These are phyloP conservation scores for Poecile atricapillus DNA, from an alignment of 2,113 vertebrate species.

Conservation along the genomic window DNA sequence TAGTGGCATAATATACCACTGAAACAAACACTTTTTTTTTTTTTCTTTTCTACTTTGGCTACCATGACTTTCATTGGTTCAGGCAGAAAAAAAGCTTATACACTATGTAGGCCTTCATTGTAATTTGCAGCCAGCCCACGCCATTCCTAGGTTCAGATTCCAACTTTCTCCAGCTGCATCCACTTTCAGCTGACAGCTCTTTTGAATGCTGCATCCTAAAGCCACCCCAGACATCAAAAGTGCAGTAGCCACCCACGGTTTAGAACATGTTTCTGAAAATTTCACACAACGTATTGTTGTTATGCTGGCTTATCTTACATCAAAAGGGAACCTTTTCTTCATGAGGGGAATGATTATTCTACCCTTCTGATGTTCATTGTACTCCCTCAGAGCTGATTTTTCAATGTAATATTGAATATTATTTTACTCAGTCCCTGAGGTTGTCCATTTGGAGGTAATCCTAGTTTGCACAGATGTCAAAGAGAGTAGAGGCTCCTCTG, in stretches of 20 bases:
- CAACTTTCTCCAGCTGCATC: slow-evolving; percentile 38
- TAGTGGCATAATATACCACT: not conserved
- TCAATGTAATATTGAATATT: not conserved
- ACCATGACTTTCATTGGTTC: not conserved
- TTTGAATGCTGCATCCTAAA: not conserved
- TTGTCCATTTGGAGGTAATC: not conserved
- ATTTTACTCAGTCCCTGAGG: not conserved
- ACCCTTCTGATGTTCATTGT: not conserved
- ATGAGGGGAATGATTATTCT: not conserved
- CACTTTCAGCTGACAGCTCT: slow-evolving; percentile 27
- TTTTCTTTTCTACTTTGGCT: not conserved
- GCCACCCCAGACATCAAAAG: slow-evolving; percentile 7
- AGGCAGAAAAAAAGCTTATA: not conserved
- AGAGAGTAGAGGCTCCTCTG: not conserved
- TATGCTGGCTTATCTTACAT: not conserved
- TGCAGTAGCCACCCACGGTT: not conserved
- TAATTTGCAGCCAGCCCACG: not conserved
- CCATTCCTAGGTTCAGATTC: slow-evolving; percentile 21
- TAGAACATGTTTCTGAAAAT: not conserved
- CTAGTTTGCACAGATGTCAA: not conserved
- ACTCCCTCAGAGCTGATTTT: not conserved
- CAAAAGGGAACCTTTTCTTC: not conserved
- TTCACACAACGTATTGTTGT: not conserved
- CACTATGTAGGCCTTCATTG: not conserved
- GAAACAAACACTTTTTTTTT: not conserved